Conservation (phyloP, 2,797 vertebrate species). For the Falco concolor region DNA sequence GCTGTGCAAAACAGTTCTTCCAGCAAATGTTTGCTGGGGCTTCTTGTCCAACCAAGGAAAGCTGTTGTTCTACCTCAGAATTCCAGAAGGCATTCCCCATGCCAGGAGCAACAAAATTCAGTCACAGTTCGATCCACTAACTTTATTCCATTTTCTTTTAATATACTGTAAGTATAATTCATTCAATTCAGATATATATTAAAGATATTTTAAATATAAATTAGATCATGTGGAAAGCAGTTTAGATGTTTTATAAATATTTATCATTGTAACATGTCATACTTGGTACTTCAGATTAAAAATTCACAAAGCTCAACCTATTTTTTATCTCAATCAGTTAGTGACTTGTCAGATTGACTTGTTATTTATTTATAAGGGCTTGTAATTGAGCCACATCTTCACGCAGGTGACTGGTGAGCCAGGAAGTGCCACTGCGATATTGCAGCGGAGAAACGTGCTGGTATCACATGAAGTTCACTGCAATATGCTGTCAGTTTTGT, state of each 20-base stretch:
- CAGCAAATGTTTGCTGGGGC: not conserved
- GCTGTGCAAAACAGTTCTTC: not conserved
- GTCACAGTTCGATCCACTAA: not conserved
- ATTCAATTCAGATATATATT: not conserved
- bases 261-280: not conserved
- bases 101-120: not conserved
- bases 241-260: constrained; percentile 27
- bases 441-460: not conserved
- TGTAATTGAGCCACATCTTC: not conserved
- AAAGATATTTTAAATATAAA: not conserved
- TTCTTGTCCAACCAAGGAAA: not conserved
- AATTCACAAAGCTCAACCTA: not conserved
- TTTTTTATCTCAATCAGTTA: not conserved
- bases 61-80: not conserved
- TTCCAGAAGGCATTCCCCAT: not conserved
- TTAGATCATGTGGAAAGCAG: not conserved
- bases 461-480: not conserved
- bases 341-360: not conserved
- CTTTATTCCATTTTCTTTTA: not conserved
- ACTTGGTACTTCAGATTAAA: not conserved
- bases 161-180: not conserved
- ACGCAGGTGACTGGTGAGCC: not conserved
- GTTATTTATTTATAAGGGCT: constrained; percentile 3
- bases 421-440: not conserved
- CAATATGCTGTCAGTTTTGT: not conserved